Evolutionary conservation across 2,888 invertebrate species (phyloP).

Genomic region (Lasioglossum pauxillum): DNA sequence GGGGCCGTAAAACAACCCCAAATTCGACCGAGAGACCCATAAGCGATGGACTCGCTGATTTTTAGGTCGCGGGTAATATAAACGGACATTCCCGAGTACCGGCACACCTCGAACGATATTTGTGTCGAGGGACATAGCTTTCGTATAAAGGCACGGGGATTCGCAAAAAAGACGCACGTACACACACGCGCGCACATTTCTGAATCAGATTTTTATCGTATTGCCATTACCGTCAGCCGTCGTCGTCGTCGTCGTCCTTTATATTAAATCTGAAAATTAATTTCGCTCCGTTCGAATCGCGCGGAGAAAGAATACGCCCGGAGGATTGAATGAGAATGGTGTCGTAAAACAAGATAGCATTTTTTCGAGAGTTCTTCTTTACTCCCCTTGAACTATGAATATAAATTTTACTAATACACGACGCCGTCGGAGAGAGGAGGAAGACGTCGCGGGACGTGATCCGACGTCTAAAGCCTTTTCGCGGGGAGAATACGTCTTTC

Average conservation of each 20-base stretch:
- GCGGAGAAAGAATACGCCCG: neutral
- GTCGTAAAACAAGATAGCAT: neutral
- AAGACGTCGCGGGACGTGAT: neutral
- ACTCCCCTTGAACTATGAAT: neutral
- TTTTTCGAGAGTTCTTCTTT: neutral
- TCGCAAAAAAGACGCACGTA: neutral
- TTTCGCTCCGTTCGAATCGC: neutral
- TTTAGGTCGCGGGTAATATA: constrained; percentile 33
- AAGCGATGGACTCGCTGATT: constrained; percentile 30
- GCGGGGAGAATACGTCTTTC: neutral
- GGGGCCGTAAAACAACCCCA: constrained; percentile 10
- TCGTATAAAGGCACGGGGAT: constrained; percentile 9
- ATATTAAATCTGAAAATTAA: neutral
- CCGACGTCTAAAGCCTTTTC: neutral
- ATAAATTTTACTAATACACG: constrained; percentile 9
- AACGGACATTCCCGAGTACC: constrained; percentile 26
- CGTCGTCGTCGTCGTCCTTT: neutral
- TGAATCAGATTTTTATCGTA: constrained; percentile 1
- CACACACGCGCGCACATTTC: neutral
- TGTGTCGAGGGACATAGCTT: neutral
- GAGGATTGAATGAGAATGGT: neutral
- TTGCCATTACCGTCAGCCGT: constrained; percentile 15
- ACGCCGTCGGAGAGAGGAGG: neutral
- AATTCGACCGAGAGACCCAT: constrained; percentile 39
- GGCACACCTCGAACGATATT: neutral